A percentile compares a stretch with the other conserved stretches of the same genome.
These are phyloP conservation scores for Lasioglossum figueresi DNA, from an alignment of 2,888 invertebrate genomes.

Conservation along the genomic window DNA sequence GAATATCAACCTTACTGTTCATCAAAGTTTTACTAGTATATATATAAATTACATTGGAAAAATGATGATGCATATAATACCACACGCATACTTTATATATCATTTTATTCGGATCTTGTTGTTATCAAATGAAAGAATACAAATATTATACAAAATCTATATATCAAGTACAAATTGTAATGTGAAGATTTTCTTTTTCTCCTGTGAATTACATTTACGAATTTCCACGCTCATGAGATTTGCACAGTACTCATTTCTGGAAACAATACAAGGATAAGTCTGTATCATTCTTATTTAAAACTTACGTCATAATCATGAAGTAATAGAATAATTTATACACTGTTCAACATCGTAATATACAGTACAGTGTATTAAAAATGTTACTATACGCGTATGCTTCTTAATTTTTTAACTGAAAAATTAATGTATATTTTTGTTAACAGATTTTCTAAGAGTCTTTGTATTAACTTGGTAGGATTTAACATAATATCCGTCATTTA, in stretches of 20 bases:
- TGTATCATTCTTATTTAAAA: constrained; percentile 40
- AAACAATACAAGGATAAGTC: constrained; percentile 30
- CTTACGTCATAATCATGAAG: constrained; percentile 39
- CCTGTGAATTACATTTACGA: constrained; percentile 31
- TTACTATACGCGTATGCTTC: constrained; percentile 52
- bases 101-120: constrained; percentile 37
- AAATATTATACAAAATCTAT: constrained; percentile 33
- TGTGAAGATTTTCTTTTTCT: constrained; percentile 29
- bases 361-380: constrained; percentile 41
- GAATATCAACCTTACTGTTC: constrained; percentile 34
- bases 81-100: constrained; percentile 37
- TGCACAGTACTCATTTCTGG: constrained; percentile 24
- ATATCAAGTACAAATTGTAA: constrained; percentile 50
- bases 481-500: constrained; percentile 66
- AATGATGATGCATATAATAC: constrained; percentile 17
- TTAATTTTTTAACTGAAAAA: constrained; percentile 59
- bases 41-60: constrained; percentile 17
- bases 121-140: constrained; percentile 19
- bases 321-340: constrained; percentile 50
- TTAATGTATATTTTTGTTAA: constrained; percentile 68
- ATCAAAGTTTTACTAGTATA: constrained; percentile 32
- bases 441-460: constrained; percentile 64
- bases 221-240: constrained; percentile 24
- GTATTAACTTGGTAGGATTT: constrained; percentile 60
- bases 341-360: constrained; percentile 27